Percentiles rank a stretch among this genome's conserved stretches.
Conservation (phyloP, 2,113 vertebrate species). For the western clawed frog (Xenopus tropicalis) region DNA sequence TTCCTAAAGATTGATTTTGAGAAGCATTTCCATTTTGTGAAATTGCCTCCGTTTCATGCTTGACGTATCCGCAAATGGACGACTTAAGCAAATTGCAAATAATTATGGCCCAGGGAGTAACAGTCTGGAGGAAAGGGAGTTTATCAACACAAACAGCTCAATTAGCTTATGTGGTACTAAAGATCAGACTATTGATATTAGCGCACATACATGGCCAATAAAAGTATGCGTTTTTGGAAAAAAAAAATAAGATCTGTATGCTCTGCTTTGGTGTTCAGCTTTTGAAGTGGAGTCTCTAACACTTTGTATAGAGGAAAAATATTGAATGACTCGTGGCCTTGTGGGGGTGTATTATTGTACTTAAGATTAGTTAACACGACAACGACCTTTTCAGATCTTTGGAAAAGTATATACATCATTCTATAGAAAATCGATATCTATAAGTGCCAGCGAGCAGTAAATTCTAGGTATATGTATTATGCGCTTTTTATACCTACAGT, state of each 20-base stretch:
- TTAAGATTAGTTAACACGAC: slow-evolving; percentile 20
- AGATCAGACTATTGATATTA: slow-evolving; percentile 82
- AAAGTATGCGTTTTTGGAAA: slow-evolving; percentile 48
- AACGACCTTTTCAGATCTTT: slow-evolving; percentile 4
- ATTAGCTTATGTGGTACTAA: slow-evolving; percentile 90
- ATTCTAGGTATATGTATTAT: too few relatives aligned
- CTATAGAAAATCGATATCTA: too few relatives aligned
- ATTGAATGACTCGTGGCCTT: slow-evolving; percentile 31
- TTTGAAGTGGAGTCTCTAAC: slow-evolving; percentile 50
- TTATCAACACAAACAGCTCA: slow-evolving; percentile 97
- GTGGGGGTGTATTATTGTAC: slow-evolving; percentile 14
- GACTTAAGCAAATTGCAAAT: slow-evolving; percentile 99
- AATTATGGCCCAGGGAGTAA: slow-evolving; percentile 97
- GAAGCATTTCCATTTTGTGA: slow-evolving; percentile 96
- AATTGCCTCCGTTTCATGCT: slow-evolving; percentile 99
- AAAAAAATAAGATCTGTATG: slow-evolving; percentile 38
- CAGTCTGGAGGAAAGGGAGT: slow-evolving; percentile 87
- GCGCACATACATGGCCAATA: slow-evolving; percentile 45
- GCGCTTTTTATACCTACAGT: too few relatives aligned
- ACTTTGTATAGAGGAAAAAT: slow-evolving; percentile 34
- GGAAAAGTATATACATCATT: too few relatives aligned
- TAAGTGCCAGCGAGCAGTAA: too few relatives aligned
- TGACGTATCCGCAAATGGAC: slow-evolving; percentile 98
- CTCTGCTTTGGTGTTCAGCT: slow-evolving; percentile 36
- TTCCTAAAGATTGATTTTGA: slow-evolving; percentile 86